Evolutionary conservation across 64 coral and sea anemone species (phyloP).

Genomic region (Porites australiensis): DNA sequence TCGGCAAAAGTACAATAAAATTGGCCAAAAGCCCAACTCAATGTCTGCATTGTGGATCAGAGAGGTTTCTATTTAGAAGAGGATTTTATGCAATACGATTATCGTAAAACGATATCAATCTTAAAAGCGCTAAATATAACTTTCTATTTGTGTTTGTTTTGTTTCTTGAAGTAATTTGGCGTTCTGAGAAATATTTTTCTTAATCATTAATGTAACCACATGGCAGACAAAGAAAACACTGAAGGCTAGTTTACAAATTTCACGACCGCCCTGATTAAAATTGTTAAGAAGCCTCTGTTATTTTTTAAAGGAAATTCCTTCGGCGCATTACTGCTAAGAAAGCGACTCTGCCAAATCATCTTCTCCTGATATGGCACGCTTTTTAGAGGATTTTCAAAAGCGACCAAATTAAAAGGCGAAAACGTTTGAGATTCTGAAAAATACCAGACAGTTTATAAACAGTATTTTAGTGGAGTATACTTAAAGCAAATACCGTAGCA

Average conservation of each 20-base stretch:
- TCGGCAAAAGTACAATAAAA: too few relatives aligned
- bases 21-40: too few relatives aligned
- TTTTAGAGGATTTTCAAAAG: neutral
- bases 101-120: neutral
- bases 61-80: too few relatives aligned
- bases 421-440: neutral
- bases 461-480: neutral
- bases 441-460: constrained; percentile 16
- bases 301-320: constrained; percentile 10
- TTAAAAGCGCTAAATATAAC: neutral
- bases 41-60: too few relatives aligned
- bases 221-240: neutral
- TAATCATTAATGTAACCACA: neutral
- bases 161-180: neutral
- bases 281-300: neutral
- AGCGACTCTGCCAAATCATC: neutral
- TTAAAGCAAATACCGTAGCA: neutral
- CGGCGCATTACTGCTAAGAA: neutral
- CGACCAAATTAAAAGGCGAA: neutral
- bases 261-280: neutral
- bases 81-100: too few relatives aligned
- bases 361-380: neutral
- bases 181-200: neutral
- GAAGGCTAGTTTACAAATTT: neutral
- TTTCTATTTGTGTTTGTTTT: neutral